These are phyloP conservation scores for Acanthisitta chloris DNA, from an alignment of 2,113 vertebrate species.

Conservation along the genomic window DNA sequence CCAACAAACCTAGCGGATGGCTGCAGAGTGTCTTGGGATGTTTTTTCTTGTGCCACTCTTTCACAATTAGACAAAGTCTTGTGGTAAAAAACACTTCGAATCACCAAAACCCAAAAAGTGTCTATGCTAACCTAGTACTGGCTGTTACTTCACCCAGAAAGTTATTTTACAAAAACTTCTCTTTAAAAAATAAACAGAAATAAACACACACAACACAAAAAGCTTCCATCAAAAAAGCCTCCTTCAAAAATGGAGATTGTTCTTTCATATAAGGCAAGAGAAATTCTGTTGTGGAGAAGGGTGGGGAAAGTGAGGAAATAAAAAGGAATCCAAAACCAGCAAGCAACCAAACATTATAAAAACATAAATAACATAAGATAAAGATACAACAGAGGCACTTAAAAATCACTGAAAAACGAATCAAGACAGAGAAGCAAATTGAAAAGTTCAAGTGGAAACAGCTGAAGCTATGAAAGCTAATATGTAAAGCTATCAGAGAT, in stretches of 20 bases:
- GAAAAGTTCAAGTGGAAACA: not conserved
- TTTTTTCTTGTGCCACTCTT: not conserved
- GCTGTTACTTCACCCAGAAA: not conserved
- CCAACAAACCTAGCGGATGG: not conserved
- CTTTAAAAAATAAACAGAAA: not conserved
- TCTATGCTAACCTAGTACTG: not conserved
- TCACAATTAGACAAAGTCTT: not conserved
- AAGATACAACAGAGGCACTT: not conserved
- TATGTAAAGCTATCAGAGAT: not conserved
- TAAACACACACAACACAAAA: too few species aligned
- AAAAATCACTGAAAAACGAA: not conserved
- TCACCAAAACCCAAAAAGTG: not conserved
- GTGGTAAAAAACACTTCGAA: not conserved
- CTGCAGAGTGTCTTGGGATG: not conserved
- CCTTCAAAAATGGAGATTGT: not conserved
- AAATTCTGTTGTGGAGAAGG: not conserved
- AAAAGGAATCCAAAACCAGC: not conserved
- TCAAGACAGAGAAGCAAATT: not conserved
- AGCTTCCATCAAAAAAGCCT: fast-evolving
- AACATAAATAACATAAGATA: not conserved
- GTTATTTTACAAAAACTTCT: not conserved
- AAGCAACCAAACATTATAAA: not conserved
- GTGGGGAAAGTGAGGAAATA: not conserved
- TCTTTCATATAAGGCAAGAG: not conserved
- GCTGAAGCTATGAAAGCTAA: not conserved